A percentile compares a stretch with the other conserved stretches of the same genome.
Conservation (phyloP, 2,113 vertebrate species). For the Morone chrysops region DNA sequence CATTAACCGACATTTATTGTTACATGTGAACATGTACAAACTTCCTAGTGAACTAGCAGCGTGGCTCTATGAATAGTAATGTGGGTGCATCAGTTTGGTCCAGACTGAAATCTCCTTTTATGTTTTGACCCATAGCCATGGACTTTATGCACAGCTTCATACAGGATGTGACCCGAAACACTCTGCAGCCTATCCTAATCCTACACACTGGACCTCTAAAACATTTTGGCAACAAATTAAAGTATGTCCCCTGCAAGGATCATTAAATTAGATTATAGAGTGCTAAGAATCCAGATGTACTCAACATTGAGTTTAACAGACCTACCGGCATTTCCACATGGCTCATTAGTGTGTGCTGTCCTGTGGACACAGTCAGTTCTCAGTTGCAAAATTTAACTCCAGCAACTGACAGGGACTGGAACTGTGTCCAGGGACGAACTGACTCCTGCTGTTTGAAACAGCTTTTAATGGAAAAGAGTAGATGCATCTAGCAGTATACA, state of each 20-base stretch:
- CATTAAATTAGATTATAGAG: constrained; percentile 7
- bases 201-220: background rate
- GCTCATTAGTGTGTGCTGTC: background rate
- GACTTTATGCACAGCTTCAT: background rate
- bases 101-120: background rate
- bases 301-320: background rate
- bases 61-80: background rate
- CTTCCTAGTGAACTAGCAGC: background rate
- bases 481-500: background rate
- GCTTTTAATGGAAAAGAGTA: background rate
- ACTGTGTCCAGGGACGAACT: background rate
- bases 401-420: background rate
- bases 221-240: background rate
- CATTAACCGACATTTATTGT: background rate
- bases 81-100: background rate
- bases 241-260: background rate
- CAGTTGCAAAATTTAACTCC: background rate
- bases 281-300: background rate
- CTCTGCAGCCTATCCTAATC: background rate
- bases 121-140: background rate
- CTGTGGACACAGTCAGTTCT: background rate
- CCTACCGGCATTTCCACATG: background rate
- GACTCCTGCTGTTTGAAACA: constrained; percentile 1
- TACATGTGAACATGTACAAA: background rate
- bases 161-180: background rate